A percentile compares a stretch with the other conserved stretches of the same genome.
Evolutionary conservation across 2,797 vertebrate species (phyloP).

Genomic region (Periparus ater): DNA sequence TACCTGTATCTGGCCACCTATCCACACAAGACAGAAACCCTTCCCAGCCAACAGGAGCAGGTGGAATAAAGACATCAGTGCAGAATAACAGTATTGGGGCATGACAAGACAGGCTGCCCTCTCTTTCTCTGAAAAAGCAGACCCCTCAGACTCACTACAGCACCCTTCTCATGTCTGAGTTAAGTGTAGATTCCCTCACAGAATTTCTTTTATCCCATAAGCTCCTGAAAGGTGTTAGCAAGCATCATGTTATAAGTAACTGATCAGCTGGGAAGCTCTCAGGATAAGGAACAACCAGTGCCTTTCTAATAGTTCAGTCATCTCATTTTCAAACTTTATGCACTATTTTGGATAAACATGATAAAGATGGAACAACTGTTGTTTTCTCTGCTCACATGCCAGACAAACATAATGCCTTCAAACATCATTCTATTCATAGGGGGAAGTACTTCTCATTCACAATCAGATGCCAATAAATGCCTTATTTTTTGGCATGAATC

Average conservation of each 20-base stretch:
- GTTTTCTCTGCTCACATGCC: neutral
- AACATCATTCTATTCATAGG: neutral
- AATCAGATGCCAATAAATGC: neutral
- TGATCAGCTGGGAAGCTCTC: neutral
- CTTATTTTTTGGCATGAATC: neutral
- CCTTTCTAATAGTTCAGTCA: neutral
- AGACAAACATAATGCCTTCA: neutral
- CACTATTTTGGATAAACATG: neutral
- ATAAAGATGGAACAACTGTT: neutral
- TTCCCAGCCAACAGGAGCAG: neutral
- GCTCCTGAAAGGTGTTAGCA: neutral
- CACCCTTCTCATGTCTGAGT: neutral
- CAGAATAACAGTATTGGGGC: neutral
- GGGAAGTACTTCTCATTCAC: neutral
- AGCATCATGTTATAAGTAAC: neutral
- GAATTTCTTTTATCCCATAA: neutral
- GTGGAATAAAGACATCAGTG: neutral
- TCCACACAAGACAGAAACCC: neutral
- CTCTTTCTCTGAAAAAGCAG: neutral
- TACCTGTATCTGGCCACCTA: neutral
- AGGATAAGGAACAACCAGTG: neutral
- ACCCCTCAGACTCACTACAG: neutral
- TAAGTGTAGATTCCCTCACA: neutral
- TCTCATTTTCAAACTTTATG: neutral
- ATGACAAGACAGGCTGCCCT: neutral